A percentile compares a stretch with the other conserved stretches of the same genome.
Evolutionary conservation across 2,888 invertebrate species (phyloP).

Genomic region (Desoria tigrina): DNA sequence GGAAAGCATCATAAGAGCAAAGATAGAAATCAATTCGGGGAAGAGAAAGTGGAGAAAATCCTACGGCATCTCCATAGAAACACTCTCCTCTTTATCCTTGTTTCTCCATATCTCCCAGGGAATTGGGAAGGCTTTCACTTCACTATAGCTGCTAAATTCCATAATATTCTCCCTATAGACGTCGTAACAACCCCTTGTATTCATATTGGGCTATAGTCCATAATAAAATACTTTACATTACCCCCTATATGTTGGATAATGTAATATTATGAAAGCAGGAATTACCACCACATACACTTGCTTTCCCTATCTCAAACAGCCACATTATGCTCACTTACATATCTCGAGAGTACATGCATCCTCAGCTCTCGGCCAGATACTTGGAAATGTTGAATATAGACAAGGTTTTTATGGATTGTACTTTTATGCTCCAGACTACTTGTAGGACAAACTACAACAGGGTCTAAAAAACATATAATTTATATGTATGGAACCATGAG

Average conservation of each 20-base stretch:
- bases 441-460: background rate
- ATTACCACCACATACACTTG: constrained; percentile 3
- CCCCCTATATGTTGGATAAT: no score
- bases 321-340: constrained; percentile 5
- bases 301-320: background rate
- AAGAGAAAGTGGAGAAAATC: constrained; percentile 28
- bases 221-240: no score
- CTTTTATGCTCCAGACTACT: background rate
- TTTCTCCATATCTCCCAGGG: constrained; percentile 9
- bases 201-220: no score
- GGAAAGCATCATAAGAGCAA: constrained; percentile 13
- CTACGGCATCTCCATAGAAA: constrained; percentile 3
- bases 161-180: background rate
- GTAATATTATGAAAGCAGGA: background rate
- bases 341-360: background rate
- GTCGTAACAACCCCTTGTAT: no score
- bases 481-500: no score
- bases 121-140: constrained; percentile 5
- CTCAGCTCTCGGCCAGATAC: background rate
- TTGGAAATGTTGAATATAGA: background rate
- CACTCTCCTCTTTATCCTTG: background rate
- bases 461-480: no score
- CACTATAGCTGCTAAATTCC: background rate
- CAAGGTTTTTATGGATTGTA: background rate
- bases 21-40: constrained; percentile 50